Percentiles rank a stretch among this genome's conserved stretches.
Conservation (phyloP, 2,888 invertebrate species). For the Agapostemon virescens region DNA sequence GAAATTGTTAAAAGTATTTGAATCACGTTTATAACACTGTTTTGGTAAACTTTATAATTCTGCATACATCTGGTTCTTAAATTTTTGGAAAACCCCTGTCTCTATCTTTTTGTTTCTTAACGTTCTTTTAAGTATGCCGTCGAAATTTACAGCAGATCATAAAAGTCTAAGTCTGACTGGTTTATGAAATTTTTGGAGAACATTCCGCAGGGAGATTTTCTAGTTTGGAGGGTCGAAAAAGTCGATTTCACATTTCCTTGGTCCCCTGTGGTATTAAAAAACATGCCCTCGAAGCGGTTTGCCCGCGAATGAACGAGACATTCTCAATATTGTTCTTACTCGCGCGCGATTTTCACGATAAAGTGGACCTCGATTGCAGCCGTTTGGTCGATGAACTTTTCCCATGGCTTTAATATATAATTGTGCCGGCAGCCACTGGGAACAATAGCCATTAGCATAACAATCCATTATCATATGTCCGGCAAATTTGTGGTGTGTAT, state of each 20-base stretch:
- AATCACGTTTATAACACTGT: no score
- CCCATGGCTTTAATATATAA: constrained; percentile 29
- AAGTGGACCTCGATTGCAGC: not conserved
- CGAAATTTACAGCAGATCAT: not conserved
- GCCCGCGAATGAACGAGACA: not conserved
- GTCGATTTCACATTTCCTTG: not conserved
- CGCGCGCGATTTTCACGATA: not conserved
- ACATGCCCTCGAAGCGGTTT: not conserved
- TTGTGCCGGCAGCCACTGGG: constrained; percentile 4
- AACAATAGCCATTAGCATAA: constrained; percentile 52
- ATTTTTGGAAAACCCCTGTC: not conserved
- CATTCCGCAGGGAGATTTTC: not conserved
- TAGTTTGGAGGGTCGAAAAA: not conserved
- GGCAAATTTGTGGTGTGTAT: constrained; percentile 32
- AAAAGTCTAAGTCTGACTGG: not conserved
- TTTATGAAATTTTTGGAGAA: not conserved
- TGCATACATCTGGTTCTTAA: not conserved
- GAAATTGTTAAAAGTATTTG: no score
- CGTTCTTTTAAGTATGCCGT: not conserved
- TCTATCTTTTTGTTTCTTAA: not conserved
- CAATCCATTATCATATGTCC: constrained; percentile 39
- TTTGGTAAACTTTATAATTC: no score
- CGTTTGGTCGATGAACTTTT: constrained; percentile 27
- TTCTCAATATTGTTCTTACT: not conserved
- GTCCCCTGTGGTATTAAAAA: not conserved